Conservation (phyloP, 2,113 vertebrate genomes). For the Centrocercus urophasianus region DNA sequence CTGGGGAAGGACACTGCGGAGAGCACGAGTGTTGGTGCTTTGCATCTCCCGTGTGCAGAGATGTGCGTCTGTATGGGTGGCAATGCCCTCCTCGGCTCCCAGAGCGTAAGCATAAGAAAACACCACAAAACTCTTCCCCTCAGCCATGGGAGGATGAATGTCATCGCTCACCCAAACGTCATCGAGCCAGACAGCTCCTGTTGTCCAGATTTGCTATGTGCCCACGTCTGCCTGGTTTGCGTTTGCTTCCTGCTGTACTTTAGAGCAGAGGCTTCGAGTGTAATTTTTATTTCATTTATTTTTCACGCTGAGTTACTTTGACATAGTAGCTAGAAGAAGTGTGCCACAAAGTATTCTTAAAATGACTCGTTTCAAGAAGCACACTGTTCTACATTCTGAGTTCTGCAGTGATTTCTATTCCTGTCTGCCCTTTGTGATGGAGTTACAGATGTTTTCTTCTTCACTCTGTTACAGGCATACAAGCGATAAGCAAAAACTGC, state of each 20-base stretch:
- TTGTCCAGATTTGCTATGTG: slow-evolving; percentile 61
- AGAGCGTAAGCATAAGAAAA: background rate
- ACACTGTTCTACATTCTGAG: background rate
- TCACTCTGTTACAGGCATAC: background rate
- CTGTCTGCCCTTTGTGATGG: background rate
- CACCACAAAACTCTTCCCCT: background rate
- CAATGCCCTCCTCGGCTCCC: background rate
- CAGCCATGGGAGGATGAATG: slow-evolving; percentile 10
- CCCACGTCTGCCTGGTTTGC: slow-evolving; percentile 41
- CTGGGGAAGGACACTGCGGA: slow-evolving; percentile 61
- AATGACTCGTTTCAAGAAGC: background rate
- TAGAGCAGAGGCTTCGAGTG: background rate
- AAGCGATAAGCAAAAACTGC: background rate
- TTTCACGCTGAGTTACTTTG: slow-evolving; percentile 41
- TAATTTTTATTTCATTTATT: background rate
- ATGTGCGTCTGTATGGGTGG: background rate
- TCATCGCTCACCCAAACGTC: slow-evolving; percentile 51
- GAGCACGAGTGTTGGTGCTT: slow-evolving; percentile 27
- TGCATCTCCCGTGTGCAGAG: background rate
- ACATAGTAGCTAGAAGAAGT: slow-evolving; percentile 25
- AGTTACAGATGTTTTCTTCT: background rate
- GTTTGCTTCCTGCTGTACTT: slow-evolving; percentile 41
- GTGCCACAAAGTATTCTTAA: background rate
- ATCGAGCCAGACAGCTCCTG: slow-evolving; percentile 42
- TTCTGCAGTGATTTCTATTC: background rate